Percentiles rank a stretch among this genome's conserved stretches.
Evolutionary conservation across 2,797 vertebrate genomes (phyloP).

Genomic region (Otolemur crassicaudatus): DNA sequence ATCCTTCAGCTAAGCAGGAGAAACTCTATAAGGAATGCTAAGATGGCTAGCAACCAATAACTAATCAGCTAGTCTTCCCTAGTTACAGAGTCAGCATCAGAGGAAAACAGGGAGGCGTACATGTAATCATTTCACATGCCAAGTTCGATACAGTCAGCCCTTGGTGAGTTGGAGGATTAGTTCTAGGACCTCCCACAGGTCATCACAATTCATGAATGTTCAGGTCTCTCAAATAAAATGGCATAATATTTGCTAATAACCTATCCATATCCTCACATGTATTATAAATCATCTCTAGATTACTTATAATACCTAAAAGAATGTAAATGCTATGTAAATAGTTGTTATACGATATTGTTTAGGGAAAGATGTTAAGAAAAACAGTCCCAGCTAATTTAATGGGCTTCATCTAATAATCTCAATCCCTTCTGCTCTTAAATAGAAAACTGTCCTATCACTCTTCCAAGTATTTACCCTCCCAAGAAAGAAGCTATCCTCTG

Average conservation of each 20-base stretch:
- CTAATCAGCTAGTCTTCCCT: neutral
- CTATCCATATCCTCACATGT: neutral
- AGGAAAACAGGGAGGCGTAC: neutral
- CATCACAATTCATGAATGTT: neutral
- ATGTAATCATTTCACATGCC: neutral
- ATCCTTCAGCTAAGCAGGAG: neutral
- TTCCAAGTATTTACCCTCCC: constrained; percentile 32
- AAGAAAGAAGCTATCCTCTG: neutral
- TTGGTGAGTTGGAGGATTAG: neutral
- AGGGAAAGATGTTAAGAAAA: too few relatives aligned
- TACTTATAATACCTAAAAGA: neutral
- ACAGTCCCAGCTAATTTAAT: neutral
- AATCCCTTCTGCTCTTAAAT: neutral
- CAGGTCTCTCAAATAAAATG: neutral
- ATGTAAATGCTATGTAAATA: too few relatives aligned
- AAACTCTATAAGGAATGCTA: neutral
- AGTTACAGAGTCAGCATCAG: neutral
- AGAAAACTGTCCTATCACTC: neutral
- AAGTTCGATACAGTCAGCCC: neutral
- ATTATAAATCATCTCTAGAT: neutral
- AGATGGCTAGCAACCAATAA: neutral
- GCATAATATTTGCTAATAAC: neutral
- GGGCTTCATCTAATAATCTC: neutral
- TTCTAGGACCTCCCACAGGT: neutral
- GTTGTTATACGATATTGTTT: too few relatives aligned